Percentiles rank a stretch among this genome's conserved stretches.
Conservation (phyloP, 2,888 invertebrate species). For the Cryptophagus acutangulus region DNA sequence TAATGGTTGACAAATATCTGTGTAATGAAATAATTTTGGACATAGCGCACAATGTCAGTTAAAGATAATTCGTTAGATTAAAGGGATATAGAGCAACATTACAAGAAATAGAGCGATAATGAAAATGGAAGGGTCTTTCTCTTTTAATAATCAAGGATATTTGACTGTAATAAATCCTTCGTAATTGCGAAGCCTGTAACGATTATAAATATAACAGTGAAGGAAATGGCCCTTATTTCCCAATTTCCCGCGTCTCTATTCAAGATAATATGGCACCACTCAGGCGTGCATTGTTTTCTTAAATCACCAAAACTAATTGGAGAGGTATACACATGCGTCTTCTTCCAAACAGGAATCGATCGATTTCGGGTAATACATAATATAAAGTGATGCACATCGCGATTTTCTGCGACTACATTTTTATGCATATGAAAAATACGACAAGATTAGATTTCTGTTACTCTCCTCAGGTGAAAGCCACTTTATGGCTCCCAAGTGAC, state of each 20-base stretch:
- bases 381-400: too few species aligned
- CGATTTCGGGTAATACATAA: too few species aligned
- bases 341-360: too few species aligned
- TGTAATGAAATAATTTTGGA: too few species aligned
- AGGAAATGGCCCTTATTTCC: conserved; percentile 1
- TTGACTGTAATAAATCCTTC: conserved; percentile 21
- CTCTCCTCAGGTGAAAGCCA: conserved; percentile 9
- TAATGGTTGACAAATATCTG: too few species aligned
- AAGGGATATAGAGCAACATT: conserved; percentile 6
- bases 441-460: too few species aligned
- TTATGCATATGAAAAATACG: too few species aligned
- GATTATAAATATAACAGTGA: conserved; percentile 22
- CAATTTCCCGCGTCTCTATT: background rate
- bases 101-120: conserved; percentile 14
- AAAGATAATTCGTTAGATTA: too few species aligned
- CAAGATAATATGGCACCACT: conserved; percentile 6
- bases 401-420: too few species aligned
- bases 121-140: conserved; percentile 21
- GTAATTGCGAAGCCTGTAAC: conserved; percentile 22
- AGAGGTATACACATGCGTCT: background rate
- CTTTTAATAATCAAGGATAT: conserved; percentile 23
- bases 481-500: conserved; percentile 3
- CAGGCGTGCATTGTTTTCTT: conserved; percentile 14
- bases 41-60: too few species aligned
- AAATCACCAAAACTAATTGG: conserved; percentile 12